Conservation (phyloP, 1,140 invertebrate genomes). For the Drosophila arawakana region DNA sequence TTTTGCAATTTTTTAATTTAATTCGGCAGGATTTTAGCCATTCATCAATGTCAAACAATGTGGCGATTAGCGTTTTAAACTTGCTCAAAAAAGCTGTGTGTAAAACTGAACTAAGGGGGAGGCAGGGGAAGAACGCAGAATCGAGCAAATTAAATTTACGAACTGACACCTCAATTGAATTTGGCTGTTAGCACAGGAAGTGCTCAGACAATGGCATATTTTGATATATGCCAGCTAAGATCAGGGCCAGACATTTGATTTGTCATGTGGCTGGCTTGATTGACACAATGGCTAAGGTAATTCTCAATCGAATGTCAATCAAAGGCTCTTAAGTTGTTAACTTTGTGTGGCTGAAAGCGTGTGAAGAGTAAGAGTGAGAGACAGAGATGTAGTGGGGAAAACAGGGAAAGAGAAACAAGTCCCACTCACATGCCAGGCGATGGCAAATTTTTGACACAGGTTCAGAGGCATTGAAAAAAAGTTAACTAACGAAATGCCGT, state of each 20-base stretch:
- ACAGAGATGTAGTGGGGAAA: neutral
- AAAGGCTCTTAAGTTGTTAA: slow-evolving; percentile 68
- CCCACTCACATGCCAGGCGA: slow-evolving; percentile 38
- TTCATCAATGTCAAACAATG: slow-evolving; percentile 68
- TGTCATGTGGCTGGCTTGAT: slow-evolving; percentile 58
- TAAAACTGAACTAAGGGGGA: neutral
- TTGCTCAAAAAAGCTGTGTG: neutral
- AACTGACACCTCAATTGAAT: slow-evolving; percentile 75
- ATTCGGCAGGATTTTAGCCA: slow-evolving; percentile 11
- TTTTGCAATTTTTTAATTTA: slow-evolving; percentile 4
- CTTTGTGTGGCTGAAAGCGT: slow-evolving; percentile 13
- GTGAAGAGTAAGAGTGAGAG: neutral
- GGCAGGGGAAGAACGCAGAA: neutral
- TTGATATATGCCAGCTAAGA: slow-evolving; percentile 46
- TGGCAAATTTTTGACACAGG: slow-evolving; percentile 64
- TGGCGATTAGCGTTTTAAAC: slow-evolving; percentile 67
- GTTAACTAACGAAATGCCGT: slow-evolving; percentile 72
- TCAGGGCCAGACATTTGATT: slow-evolving; percentile 48
- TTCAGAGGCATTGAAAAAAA: slow-evolving; percentile 31
- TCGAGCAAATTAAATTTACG: slow-evolving; percentile 69
- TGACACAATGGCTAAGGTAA: slow-evolving; percentile 76
- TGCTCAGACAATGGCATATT: slow-evolving; percentile 40
- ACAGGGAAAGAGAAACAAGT: neutral
- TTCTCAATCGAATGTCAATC: slow-evolving; percentile 78
- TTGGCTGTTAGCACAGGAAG: slow-evolving; percentile 31